phyloP scores from a whole-genome alignment of 2,113 vertebrate species.

The Sylvia atricapilla region DNA sequence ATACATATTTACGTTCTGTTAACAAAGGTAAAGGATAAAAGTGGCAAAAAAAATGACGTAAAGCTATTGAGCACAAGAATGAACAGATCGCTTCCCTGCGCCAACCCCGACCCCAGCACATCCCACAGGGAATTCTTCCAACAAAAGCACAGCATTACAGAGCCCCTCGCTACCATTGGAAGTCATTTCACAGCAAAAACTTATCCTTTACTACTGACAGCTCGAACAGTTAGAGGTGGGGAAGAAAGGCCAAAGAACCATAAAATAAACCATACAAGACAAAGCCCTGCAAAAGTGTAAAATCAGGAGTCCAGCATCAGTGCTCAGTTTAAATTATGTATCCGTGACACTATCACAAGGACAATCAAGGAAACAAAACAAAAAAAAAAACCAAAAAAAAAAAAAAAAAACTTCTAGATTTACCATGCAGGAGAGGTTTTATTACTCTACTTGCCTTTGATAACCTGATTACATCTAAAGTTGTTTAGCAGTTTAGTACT shows the following conservation, averaged over 20 bases:
- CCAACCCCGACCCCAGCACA: constrained; percentile 36
- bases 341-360: constrained; percentile 79
- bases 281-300: constrained; percentile 72
- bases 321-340: constrained; percentile 75
- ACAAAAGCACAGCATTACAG: constrained; percentile 45
- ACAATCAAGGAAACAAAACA: constrained; percentile 69
- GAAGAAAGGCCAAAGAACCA: constrained; percentile 70
- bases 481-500: constrained; percentile 85
- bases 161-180: constrained; percentile 58
- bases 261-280: constrained; percentile 77
- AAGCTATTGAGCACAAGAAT: constrained; percentile 69
- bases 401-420: constrained; percentile 78
- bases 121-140: constrained; percentile 65
- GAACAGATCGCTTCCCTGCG: not conserved
- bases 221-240: constrained; percentile 61
- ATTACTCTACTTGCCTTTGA: constrained; percentile 86
- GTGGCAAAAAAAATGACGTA: constrained; percentile 49
- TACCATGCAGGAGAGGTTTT: constrained; percentile 84
- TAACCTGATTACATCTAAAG: constrained; percentile 86
- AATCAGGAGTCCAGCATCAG: constrained; percentile 79
- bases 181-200: constrained; percentile 72
- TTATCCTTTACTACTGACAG: constrained; percentile 64
- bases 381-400: constrained; percentile 29
- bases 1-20: constrained; percentile 92
- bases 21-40: constrained; percentile 76